Conservation (phyloP, 2,888 invertebrate genomes). For the Eueremaeus valkanovi region DNA sequence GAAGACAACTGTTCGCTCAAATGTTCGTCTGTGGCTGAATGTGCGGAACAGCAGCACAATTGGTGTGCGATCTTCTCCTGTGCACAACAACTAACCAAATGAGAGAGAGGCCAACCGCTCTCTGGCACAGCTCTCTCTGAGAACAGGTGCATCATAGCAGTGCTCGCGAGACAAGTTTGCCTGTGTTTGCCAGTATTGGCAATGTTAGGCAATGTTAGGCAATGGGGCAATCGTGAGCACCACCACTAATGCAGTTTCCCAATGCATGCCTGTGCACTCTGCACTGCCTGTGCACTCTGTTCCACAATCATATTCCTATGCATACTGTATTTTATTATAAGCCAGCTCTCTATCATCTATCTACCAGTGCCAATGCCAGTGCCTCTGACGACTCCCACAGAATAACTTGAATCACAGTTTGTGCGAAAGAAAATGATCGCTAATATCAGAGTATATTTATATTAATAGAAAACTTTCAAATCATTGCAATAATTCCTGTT, state of each 20-base stretch:
- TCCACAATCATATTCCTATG: not conserved
- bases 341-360: too few species aligned
- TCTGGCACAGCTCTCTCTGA: not conserved
- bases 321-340: too few species aligned
- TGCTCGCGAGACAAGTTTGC: conserved; percentile 3
- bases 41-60: not conserved
- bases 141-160: conserved; percentile 32
- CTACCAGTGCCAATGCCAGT: not conserved
- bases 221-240: conserved; percentile 9
- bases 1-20: too few species aligned
- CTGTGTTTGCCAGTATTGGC: too few species aligned
- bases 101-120: conserved; percentile 21
- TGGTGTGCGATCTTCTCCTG: conserved; percentile 6
- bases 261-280: not conserved
- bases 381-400: not conserved
- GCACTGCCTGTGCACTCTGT: not conserved
- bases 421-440: not conserved
- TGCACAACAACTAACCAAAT: conserved; percentile 30
- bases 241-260: not conserved
- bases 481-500: too few species aligned
- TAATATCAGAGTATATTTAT: too few species aligned
- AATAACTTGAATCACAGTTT: not conserved
- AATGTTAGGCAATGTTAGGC: not conserved
- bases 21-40: not conserved
- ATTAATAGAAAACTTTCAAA: too few species aligned